Base-by-base conservation (phyloP, 2,113 vertebrate species). In the Chascanopsetta lugubris region DNA sequence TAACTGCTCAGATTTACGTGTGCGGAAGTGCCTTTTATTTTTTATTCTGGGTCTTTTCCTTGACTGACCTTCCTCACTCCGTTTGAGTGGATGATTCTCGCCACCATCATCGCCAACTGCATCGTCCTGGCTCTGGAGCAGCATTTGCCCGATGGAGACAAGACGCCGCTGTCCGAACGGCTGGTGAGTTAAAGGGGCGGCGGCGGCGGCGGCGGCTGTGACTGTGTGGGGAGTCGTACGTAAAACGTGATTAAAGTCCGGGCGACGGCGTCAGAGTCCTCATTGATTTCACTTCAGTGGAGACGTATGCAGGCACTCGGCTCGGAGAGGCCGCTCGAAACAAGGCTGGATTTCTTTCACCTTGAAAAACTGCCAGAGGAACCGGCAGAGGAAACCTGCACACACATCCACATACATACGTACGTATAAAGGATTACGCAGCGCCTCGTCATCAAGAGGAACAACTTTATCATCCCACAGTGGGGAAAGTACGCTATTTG, bases 1-100 rank as follows among this genome's bases (percentile, higher is more conserved):
- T 34, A 64, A 55, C 27, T 53, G n/a, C 43, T 27, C 13, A 6
- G 13, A 51, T 38, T 34, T 21, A 8, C 42, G 9, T 40, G 1
- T 30, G 0, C 0, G 12, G 6, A 67, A 53, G 42, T 65, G 25
- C n/a, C n/a, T n/a, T n/a, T n/a, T n/a, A n/a, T n/a, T n/a, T n/a
- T n/a, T n/a, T n/a, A n/a, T n/a, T n/a, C n/a, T n/a, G n/a, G n/a
- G n/a, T 56, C 61, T 62, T 5, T 73, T 83, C 86, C 87, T 90
- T 89, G 74, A 90, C 87, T 69, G 27, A 27, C 20, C 24, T 49
- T 46, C 61, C 62, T 84, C 63, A 90, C 89, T 90, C 89, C 89
- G 66, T 90, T 93, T 91, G 92, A 93, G 90, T 93, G 92, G 89
- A 91, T 93, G 92, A 93, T 93, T 88, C 82, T 93, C 18, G 90